Evolutionary conservation across 2,113 vertebrate species (phyloP).

Genomic region (Pica pica): DNA sequence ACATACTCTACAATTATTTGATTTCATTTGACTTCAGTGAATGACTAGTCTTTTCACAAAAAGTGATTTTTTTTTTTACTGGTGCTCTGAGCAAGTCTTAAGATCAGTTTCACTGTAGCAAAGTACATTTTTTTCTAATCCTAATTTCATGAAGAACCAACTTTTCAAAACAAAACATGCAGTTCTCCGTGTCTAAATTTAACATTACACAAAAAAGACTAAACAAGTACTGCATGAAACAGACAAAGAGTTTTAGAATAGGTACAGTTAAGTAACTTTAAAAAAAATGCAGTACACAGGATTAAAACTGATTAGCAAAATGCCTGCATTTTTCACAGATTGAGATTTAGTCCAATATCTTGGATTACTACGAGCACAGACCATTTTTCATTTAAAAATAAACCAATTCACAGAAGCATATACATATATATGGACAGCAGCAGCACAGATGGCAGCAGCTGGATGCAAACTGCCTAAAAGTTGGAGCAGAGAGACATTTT

Average conservation of each 20-base stretch:
- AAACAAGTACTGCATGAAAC: conserved; percentile 72
- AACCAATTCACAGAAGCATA: conserved; percentile 17
- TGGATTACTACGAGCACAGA: neutral
- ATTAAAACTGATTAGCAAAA: conserved; percentile 40
- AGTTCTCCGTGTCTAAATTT: conserved; percentile 45
- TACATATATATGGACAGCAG: neutral
- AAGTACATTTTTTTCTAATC: conserved; percentile 41
- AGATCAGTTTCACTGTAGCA: conserved; percentile 66
- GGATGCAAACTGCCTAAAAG: conserved; percentile 1
- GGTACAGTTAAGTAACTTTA: conserved; percentile 7
- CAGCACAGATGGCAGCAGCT: conserved; percentile 18
- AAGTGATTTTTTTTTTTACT: neutral
- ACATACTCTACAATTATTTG: neutral
- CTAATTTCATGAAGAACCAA: conserved; percentile 42
- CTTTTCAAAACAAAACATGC: conserved; percentile 62
- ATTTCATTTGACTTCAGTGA: neutral
- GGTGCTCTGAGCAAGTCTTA: conserved; percentile 15
- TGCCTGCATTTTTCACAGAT: conserved; percentile 56
- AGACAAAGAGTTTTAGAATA: conserved; percentile 48
- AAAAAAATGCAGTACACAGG: neutral
- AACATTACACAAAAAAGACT: conserved; percentile 57
- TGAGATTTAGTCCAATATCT: conserved; percentile 15
- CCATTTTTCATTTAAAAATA: neutral
- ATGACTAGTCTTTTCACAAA: neutral
- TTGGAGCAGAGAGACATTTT: conserved; percentile 1